Evolutionary conservation across 92 coral and sea anemone species (phyloP).

Genomic region (Paramuricea clavata): DNA sequence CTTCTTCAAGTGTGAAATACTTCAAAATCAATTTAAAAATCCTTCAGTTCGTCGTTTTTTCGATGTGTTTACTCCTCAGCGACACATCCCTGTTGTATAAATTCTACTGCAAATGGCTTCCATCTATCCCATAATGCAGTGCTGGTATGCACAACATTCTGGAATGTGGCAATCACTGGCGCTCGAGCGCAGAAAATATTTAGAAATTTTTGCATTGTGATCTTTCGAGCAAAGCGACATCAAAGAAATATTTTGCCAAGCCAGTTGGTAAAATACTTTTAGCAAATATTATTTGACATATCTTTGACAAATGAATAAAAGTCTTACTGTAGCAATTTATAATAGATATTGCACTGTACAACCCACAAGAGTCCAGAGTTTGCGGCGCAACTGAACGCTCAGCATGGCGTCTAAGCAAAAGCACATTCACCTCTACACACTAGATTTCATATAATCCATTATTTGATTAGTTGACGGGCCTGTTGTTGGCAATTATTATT

Average conservation of each 20-base stretch:
- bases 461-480: no score
- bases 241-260: background rate
- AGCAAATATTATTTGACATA: background rate
- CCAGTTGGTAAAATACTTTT: background rate
- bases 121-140: constrained; percentile 37
- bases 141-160: constrained; percentile 15
- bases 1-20: constrained; percentile 12
- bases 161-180: constrained; percentile 2
- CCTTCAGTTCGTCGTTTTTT: background rate
- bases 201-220: background rate
- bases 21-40: constrained; percentile 12
- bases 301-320: background rate
- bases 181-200: background rate
- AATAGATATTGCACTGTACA: background rate
- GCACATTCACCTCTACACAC: no score
- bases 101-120: constrained; percentile 3
- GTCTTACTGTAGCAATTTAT: background rate
- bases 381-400: no score
- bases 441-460: no score
- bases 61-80: background rate
- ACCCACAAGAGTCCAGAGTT: no score
- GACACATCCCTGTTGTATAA: constrained; percentile 35
- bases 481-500: no score
- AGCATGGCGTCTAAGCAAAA: no score
- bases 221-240: background rate